Evolutionary conservation across 2,888 invertebrate species (phyloP), one percentile per base, ranked within the genome.

Genomic region (Cheiracanthium punctorium): DNA sequence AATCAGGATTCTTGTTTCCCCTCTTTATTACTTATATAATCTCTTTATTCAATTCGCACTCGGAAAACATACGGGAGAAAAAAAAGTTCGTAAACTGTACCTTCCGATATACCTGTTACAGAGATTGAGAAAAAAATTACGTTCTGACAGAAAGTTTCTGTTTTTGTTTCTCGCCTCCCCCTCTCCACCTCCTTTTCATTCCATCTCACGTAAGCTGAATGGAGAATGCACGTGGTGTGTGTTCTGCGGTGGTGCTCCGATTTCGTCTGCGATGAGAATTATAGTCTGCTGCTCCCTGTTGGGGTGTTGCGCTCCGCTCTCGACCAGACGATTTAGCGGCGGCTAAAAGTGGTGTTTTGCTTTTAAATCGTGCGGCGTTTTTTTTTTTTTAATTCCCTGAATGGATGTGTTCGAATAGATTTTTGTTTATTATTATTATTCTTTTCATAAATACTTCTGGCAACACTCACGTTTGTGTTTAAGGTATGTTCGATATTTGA

Each of bases 221-320:
- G 82, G 73, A 79, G 74, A 74, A 85, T 85, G 79, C 84, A 85
- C 84, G 84, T 85, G 77, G 77, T 73, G 82, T 77, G 84, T 58
- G 37, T 76, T 71, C 64, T 69, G 58, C 71, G 82, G 64, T 65
- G 82, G 64, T 82, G 82, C 76, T 82, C 82, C 65, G 76, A 58
- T 82, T 82, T 79, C 74, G 33, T 52, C 79, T 52, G 52, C 77
- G 82, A 58, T 72, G 65, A 48, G 65, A 37, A 33, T 65, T 58
- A 43, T 43, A 24, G 52, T 79, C 84, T 73, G 73, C 67, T 79
- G 79, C 58, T 79, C 52, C 58, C 17, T 29, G 14, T 82, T 64
- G 64, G 76, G 82, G 80, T n/a, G 70, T 33, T 64, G 32, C 37
- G 30, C 33, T 74, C 58, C 14, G 33, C 52, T 69, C n/a, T 24